phyloP scores from a whole-genome alignment of 1,140 invertebrate species.

The Oedothorax gibbosus region DNA sequence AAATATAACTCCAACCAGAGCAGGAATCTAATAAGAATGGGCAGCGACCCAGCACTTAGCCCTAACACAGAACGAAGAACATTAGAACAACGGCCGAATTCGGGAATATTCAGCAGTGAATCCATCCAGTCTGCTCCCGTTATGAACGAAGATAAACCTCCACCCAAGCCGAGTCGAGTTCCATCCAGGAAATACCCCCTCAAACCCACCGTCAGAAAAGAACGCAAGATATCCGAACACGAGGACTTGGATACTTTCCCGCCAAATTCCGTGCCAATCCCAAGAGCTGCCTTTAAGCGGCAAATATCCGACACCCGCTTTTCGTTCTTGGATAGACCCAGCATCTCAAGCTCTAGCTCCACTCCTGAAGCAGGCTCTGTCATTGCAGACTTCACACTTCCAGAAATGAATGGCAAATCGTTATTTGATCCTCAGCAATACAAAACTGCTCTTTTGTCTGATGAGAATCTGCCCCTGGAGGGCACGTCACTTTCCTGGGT shows the following conservation, averaged over 20 bases:
- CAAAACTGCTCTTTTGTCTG: constrained; percentile 71
- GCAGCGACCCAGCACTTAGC: constrained; percentile 73
- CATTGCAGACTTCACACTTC: constrained; percentile 57
- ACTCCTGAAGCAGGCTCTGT: constrained; percentile 6
- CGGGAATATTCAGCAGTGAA: constrained; percentile 53
- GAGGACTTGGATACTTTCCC: background rate
- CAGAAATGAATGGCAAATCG: constrained; percentile 69
- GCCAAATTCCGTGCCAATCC: constrained; percentile 18
- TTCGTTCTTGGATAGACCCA: constrained; percentile 49
- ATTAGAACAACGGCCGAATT: constrained; percentile 42
- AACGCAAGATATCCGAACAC: background rate
- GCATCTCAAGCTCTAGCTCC: constrained; percentile 27
- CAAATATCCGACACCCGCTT: constrained; percentile 50
- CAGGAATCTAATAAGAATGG: constrained; percentile 67
- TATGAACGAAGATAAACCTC: constrained; percentile 69
- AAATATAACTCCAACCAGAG: background rate
- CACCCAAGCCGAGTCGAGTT: constrained; percentile 79
- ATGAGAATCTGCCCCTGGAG: constrained; percentile 88
- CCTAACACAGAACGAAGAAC: constrained; percentile 68
- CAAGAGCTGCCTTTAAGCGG: background rate
- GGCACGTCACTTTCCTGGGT: constrained; percentile 82
- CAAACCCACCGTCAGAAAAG: constrained; percentile 27
- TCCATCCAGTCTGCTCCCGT: background rate
- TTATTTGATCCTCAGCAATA: constrained; percentile 83
- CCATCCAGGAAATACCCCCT: constrained; percentile 68